Evolutionary conservation across 2,888 invertebrate genomes (phyloP), one percentile per base, ranked within the genome.

Genomic region (Colostygia pectinataria): DNA sequence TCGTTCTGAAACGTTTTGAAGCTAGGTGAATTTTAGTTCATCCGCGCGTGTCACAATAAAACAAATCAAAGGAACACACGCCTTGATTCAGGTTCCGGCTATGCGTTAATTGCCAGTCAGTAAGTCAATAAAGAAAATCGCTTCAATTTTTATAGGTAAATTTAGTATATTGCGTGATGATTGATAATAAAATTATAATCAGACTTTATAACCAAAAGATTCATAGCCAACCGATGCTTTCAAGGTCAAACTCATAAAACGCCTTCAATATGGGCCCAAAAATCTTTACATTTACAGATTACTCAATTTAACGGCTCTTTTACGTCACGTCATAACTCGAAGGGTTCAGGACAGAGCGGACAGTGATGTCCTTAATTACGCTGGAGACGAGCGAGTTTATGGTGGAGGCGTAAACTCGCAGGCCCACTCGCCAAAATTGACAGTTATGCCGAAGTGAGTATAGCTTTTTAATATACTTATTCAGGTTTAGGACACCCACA

Each of bases 321-420:
- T 56, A 60, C 51, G 54, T 41, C 29, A 27, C 45, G 54, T 53
- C 55, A 58, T 60, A 60, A 56, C 57, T 60, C 40, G 45, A 44
- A 42, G 44, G 54, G 53, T 54, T 41, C 53, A 50, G 48, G 48
- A 49, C 47, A 10, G 34, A 4, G 28, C 34, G 51, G 57, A 55
- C 60, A 52, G 36, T 41, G 54, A 53, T 46, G 46, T 54, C 37
- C 51, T 50, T 60, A 55, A 60, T 60, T 55, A 54, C 57, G 31
- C 10, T 33, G 33, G 31, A 51, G 27, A 43, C 51, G 41, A 45
- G 37, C 38, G 38, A 48, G 25, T 58, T 57, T 58, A 60, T 58
- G 57, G 40, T 40, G 42, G 25, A 49, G 55, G 53, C 47, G 43
- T 48, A 41, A n/a, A n/a, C n/a, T 36, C 32, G 34, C 48, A 44